These are phyloP conservation scores for Tyto alba DNA, from an alignment of 2,113 vertebrate species.

Conservation along the genomic window DNA sequence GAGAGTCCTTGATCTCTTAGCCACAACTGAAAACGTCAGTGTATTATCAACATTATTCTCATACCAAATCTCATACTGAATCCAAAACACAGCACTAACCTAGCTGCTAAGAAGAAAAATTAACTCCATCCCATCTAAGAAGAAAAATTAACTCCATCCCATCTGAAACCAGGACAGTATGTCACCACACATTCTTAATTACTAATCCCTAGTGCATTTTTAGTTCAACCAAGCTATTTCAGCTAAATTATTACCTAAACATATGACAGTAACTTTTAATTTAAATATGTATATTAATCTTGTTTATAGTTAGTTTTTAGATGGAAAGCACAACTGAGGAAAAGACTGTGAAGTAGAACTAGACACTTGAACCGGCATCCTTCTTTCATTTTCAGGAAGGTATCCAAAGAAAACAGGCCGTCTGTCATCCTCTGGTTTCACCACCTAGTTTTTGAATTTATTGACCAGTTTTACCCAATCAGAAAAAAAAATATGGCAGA, in stretches of 20 bases:
- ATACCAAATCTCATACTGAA: too few relatives aligned
- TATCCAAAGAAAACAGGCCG: neutral
- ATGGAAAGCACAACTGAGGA: neutral
- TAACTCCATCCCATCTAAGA: too few relatives aligned
- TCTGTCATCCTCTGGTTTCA: neutral
- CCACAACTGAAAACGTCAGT: too few relatives aligned
- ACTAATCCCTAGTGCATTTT: neutral
- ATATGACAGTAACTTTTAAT: neutral
- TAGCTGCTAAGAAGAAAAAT: too few relatives aligned
- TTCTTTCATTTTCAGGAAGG: neutral
- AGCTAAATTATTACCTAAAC: neutral
- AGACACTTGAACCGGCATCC: neutral
- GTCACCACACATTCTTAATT: neutral
- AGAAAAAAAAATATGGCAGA: neutral
- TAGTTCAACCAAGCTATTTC: neutral
- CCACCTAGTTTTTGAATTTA: neutral
- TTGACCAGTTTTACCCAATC: neutral
- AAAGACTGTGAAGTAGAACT: neutral
- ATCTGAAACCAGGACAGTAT: too few relatives aligned
- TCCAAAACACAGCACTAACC: too few relatives aligned
- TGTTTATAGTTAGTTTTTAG: neutral
- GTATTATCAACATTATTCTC: too few relatives aligned
- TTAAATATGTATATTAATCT: neutral
- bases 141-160: too few relatives aligned
- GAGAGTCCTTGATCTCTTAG: too few relatives aligned